Conservation (phyloP, 53 echinoderm and acorn worm species). For the Hippasteria phrygiana region DNA sequence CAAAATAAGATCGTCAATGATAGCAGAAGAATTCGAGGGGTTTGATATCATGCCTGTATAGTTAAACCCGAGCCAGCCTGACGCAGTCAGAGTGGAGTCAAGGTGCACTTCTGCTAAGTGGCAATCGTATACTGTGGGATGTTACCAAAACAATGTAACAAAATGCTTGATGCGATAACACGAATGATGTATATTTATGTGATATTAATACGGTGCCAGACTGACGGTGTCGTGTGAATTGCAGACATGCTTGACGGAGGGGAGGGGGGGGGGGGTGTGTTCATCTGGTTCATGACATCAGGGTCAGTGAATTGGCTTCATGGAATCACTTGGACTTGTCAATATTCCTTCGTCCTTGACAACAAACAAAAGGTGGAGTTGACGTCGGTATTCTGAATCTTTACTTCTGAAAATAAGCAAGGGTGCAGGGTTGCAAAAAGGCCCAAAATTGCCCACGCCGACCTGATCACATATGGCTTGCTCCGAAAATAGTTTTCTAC, state of each 20-base stretch:
- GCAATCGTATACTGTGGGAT: not conserved
- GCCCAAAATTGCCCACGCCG: no score
- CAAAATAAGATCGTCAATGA: constrained; percentile 11
- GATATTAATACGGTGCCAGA: constrained; percentile 3
- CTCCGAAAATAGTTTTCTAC: no score
- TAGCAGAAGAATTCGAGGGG: constrained; percentile 8
- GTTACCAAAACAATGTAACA: constrained; percentile 44
- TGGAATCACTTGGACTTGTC: no score
- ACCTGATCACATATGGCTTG: no score
- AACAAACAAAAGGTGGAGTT: no score
- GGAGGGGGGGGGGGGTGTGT: no score
- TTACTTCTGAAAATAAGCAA: no score
- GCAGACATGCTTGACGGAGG: not conserved
- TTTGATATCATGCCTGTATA: not conserved
- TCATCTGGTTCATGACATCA: no score
- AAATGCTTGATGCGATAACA: not conserved
- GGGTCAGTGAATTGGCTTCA: no score
- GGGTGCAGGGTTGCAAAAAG: no score
- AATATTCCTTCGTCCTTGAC: no score
- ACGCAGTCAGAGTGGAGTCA: not conserved
- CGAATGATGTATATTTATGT: not conserved
- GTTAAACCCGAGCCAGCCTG: not conserved
- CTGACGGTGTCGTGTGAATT: not conserved
- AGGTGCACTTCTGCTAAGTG: not conserved
- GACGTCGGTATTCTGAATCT: no score